phyloP scores from a whole-genome alignment of 2,797 vertebrate species.

The Scolopax bukidnonensis region DNA sequence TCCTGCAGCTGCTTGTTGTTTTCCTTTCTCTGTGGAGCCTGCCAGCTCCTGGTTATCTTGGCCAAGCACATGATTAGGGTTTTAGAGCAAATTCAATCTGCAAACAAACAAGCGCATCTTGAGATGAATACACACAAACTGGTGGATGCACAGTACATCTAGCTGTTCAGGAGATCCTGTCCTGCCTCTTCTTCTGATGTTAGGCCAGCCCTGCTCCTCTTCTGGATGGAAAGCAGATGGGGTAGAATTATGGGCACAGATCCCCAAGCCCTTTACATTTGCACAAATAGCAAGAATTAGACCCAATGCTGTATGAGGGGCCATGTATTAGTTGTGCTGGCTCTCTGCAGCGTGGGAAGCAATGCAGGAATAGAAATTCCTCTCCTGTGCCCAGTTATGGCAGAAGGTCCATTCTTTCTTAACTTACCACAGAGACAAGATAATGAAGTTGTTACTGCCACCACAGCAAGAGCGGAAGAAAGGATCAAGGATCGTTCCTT shows the following conservation, averaged over 20 bases:
- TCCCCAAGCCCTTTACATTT: neutral
- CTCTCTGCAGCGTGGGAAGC: neutral
- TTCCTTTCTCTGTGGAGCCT: constrained; percentile 33
- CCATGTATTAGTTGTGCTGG: rapidly evolving
- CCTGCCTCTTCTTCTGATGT: neutral
- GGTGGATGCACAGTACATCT: neutral
- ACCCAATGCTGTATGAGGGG: neutral
- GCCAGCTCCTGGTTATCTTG: constrained; percentile 47
- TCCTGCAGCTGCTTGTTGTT: constrained; percentile 65
- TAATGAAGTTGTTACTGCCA: neutral
- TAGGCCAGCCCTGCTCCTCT: neutral
- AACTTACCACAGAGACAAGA: neutral
- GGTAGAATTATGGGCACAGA: neutral
- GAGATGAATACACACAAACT: neutral
- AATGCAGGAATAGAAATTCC: neutral
- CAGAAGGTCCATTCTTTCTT: constrained; percentile 16
- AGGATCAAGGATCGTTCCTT: neutral
- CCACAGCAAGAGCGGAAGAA: neutral
- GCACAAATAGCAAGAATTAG: neutral
- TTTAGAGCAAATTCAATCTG: constrained; percentile 30
- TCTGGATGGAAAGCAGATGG: neutral
- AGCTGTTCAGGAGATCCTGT: neutral
- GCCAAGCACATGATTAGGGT: constrained; percentile 45
- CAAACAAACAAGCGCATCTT: constrained; percentile 49
- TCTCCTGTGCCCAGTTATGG: neutral